A percentile compares a stretch with the other conserved stretches of the same genome.
phyloP scores from a whole-genome alignment of 2,797 vertebrate species.

The Leucoraja ocellata region DNA sequence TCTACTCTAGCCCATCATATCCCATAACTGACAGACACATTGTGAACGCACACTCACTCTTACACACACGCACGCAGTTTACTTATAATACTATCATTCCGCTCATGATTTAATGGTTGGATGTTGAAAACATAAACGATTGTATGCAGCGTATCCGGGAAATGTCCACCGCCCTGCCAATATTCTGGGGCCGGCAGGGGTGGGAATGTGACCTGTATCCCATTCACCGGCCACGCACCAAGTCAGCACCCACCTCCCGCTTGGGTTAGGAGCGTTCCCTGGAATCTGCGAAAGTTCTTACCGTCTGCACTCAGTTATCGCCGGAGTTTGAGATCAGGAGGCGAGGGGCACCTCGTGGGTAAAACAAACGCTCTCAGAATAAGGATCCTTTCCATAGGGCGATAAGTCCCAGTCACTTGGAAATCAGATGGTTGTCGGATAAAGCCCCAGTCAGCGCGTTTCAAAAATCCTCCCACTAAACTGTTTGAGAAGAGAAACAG shows the following conservation, averaged over 20 bases:
- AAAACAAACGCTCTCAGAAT: background rate
- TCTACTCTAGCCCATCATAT: background rate
- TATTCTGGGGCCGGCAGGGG: background rate
- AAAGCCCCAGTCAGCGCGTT: background rate
- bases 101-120: background rate
- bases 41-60: background rate
- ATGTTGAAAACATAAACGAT: no score
- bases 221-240: background rate
- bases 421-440: background rate
- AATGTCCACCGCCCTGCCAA: background rate
- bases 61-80: background rate
- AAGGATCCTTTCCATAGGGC: background rate
- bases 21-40: background rate
- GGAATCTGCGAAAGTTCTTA: slow-evolving; percentile 29
- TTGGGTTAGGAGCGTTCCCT: background rate
- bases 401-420: background rate
- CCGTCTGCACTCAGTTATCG: background rate
- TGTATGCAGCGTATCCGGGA: background rate
- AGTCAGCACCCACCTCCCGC: background rate
- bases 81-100: background rate
- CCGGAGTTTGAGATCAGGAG: slow-evolving; percentile 29
- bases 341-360: slow-evolving; percentile 20
- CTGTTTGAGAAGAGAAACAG: background rate
- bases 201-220: background rate
- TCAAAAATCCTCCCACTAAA: background rate